Percentiles rank a stretch among this genome's conserved stretches.
These are phyloP conservation scores for Ophioninae sp. DNA, from an alignment of 2,888 invertebrate genomes.

Conservation along the genomic window DNA sequence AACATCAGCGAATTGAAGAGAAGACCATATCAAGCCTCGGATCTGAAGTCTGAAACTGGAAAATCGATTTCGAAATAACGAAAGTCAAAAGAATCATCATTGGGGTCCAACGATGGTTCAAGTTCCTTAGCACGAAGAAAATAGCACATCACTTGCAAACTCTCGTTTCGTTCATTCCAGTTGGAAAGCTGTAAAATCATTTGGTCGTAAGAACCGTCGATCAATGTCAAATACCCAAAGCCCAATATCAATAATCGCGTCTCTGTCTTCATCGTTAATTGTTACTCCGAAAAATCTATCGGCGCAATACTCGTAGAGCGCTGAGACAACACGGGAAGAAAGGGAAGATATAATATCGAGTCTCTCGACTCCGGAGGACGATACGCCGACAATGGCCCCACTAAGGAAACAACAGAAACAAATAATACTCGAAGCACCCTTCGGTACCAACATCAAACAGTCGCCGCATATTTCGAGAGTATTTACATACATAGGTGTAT, in stretches of 20 bases:
- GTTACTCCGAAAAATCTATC: neutral
- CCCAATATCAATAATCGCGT: neutral
- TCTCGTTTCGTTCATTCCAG: too few species aligned
- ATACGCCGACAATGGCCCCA: conserved; percentile 47
- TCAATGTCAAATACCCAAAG: neutral
- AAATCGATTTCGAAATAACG: too few species aligned
- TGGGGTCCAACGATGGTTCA: too few species aligned
- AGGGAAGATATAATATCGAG: conserved; percentile 15
- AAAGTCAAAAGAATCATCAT: too few species aligned
- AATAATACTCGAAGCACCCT: conserved; percentile 59
- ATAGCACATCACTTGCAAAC: too few species aligned
- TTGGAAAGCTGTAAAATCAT: neutral
- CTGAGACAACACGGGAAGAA: neutral
- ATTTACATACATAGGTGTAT: neutral
- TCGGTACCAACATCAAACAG: conserved; percentile 66
- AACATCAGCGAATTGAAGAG: too few species aligned
- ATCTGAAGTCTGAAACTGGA: too few species aligned
- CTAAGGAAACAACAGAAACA: conserved; percentile 66
- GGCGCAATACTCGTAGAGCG: neutral
- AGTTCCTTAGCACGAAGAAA: too few species aligned
- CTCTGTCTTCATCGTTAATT: neutral
- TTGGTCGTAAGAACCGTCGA: neutral
- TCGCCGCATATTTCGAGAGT: conserved; percentile 49
- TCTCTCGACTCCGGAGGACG: conserved; percentile 18
- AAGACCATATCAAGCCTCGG: too few species aligned